Evolutionary conservation across 2,888 invertebrate species (phyloP).

Genomic region (Rapana venosa): DNA sequence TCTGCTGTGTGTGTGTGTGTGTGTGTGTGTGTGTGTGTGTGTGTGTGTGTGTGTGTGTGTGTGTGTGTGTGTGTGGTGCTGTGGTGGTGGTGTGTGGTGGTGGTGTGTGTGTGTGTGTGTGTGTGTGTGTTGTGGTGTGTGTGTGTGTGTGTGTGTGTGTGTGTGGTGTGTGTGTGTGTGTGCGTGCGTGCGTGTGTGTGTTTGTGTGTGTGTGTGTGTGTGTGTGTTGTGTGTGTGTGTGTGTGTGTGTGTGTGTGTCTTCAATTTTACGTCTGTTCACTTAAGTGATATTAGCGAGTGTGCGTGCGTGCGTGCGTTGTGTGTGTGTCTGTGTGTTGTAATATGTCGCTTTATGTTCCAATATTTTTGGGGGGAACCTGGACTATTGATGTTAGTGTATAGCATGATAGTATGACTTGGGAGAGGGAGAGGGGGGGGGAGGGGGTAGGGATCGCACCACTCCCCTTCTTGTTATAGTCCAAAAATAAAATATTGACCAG

Average conservation of each 20-base stretch:
- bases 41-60: slow-evolving; percentile 3
- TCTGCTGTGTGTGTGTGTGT: background rate
- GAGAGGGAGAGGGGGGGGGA: no score
- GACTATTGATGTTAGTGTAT: no score
- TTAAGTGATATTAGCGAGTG: background rate
- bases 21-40: background rate
- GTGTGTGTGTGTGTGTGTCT: no score
- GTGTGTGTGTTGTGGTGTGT: background rate
- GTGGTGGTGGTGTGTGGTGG: no score
- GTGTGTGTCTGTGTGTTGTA: background rate
- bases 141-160: slow-evolving; percentile 1
- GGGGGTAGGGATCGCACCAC: no score
- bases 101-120: background rate
- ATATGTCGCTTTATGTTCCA: no score
- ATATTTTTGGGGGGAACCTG: no score
- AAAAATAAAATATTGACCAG: no score
- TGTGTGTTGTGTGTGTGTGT: no score
- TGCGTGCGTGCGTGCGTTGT: background rate
- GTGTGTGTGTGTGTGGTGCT: background rate
- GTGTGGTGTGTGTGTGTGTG: background rate
- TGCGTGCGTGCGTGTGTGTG: background rate
- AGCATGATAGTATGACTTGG: no score
- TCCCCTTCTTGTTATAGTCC: no score
- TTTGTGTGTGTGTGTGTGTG: background rate
- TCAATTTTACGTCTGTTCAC: no score